Percentiles rank a stretch among this genome's conserved stretches.
phyloP scores from a whole-genome alignment of 2,113 vertebrate species.

The Crotalus horridus region DNA sequence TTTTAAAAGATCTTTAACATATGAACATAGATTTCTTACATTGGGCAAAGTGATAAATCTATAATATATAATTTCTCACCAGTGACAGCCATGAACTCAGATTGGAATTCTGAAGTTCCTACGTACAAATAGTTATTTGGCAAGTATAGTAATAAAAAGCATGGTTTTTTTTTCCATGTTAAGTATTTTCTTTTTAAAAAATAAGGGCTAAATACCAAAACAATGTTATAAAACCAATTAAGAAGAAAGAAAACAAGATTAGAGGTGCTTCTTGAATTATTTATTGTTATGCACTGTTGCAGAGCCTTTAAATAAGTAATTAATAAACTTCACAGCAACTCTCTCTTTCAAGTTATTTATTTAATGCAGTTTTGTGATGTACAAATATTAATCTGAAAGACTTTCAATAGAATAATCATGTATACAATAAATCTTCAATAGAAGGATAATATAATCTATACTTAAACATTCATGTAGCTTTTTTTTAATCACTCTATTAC shows the following conservation, averaged over 20 bases:
- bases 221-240: slow-evolving; percentile 65
- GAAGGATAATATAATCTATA: not conserved
- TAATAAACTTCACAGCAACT: slow-evolving; percentile 60
- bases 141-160: slow-evolving; percentile 53
- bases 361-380: slow-evolving; percentile 54
- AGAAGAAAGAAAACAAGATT: slow-evolving; percentile 66
- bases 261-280: slow-evolving; percentile 65
- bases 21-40: not conserved
- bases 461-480: not conserved
- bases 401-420: slow-evolving; percentile 38
- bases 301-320: slow-evolving; percentile 63
- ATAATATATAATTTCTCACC: not conserved
- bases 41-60: slow-evolving; percentile 7
- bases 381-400: slow-evolving; percentile 38
- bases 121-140: slow-evolving; percentile 44
- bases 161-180: slow-evolving; percentile 47
- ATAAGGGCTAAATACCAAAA: slow-evolving; percentile 69
- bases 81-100: slow-evolving; percentile 32
- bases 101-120: slow-evolving; percentile 37
- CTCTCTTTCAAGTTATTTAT: slow-evolving; percentile 57
- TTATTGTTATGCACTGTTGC: slow-evolving; percentile 60
- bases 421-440: not conserved
- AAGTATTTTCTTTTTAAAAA: slow-evolving; percentile 43
- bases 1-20: not conserved
- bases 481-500: not conserved